These are phyloP conservation scores for Tenthredo amoena DNA, from an alignment of 2,888 invertebrate genomes.

Conservation along the genomic window DNA sequence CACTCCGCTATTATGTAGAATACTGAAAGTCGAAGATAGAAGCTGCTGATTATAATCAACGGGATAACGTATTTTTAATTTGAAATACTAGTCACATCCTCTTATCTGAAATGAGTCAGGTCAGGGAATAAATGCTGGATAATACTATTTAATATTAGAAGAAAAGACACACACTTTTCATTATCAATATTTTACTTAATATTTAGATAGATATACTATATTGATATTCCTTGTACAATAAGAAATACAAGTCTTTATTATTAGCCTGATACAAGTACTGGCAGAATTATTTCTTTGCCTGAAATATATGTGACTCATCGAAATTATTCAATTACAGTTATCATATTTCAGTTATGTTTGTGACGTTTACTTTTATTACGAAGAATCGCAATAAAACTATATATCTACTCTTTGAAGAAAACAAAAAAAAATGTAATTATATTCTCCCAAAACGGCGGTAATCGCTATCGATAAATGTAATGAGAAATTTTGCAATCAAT, in stretches of 20 bases:
- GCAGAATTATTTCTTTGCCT: conserved; percentile 7
- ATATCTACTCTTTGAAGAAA: conserved; percentile 6
- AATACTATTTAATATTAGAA: not conserved
- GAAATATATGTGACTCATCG: conserved; percentile 9
- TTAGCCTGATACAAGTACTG: conserved; percentile 4
- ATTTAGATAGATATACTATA: conserved; percentile 7
- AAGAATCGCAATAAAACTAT: conserved; percentile 24
- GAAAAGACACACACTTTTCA: conserved; percentile 30
- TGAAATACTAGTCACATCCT: conserved; percentile 34
- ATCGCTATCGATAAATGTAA: not conserved
- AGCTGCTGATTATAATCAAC: not conserved
- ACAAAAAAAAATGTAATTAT: not conserved
- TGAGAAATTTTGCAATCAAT: not conserved
- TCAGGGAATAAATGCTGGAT: conserved; percentile 8
- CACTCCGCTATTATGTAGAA: not conserved
- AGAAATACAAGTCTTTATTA: not conserved
- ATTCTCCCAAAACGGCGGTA: not conserved
- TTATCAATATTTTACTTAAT: conserved; percentile 28
- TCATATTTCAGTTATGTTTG: conserved; percentile 23
- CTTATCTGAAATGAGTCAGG: conserved; percentile 13
- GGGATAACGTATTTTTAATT: conserved; percentile 21
- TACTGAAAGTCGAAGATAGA: not conserved
- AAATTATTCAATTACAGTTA: conserved; percentile 15
- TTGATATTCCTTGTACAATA: conserved; percentile 26
- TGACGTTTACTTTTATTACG: conserved; percentile 28